A percentile compares a stretch with the other conserved stretches of the same genome.
Conservation (phyloP, 2,888 invertebrate genomes). For the Hypomecis atomaria region DNA sequence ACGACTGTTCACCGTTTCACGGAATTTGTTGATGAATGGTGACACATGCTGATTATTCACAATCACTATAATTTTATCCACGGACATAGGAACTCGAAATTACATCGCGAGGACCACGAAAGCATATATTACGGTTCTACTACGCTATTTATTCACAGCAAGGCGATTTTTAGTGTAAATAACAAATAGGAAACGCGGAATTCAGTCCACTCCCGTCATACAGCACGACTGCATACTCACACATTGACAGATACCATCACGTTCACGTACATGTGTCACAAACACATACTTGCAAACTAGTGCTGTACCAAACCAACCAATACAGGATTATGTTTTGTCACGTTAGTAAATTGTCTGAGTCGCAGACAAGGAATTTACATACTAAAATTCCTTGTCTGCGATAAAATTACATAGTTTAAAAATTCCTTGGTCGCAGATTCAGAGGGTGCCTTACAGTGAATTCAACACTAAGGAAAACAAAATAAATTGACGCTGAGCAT, state of each 20-base stretch:
- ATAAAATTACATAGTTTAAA: no score
- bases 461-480: no score
- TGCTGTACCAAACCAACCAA: neutral
- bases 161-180: slow-evolving; percentile 45
- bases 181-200: slow-evolving; percentile 52
- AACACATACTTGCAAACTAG: slow-evolving; percentile 10
- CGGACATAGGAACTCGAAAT: slow-evolving; percentile 58
- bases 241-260: slow-evolving; percentile 37
- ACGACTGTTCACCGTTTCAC: slow-evolving; percentile 77
- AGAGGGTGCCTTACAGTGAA: no score
- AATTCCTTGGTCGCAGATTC: no score
- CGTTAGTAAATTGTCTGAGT: neutral
- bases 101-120: slow-evolving; percentile 44
- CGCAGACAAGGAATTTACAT: no score
- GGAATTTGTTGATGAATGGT: slow-evolving; percentile 80
- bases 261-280: slow-evolving; percentile 2
- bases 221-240: slow-evolving; percentile 47
- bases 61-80: slow-evolving; percentile 63
- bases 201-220: slow-evolving; percentile 62
- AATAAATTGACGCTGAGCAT: no score
- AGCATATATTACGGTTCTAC: slow-evolving; percentile 31
- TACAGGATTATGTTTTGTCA: neutral
- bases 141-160: slow-evolving; percentile 36
- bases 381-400: no score
- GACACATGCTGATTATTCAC: slow-evolving; percentile 79